These are phyloP conservation scores for Muscicapa striata DNA, from an alignment of 2,797 vertebrate genomes.

Conservation along the genomic window DNA sequence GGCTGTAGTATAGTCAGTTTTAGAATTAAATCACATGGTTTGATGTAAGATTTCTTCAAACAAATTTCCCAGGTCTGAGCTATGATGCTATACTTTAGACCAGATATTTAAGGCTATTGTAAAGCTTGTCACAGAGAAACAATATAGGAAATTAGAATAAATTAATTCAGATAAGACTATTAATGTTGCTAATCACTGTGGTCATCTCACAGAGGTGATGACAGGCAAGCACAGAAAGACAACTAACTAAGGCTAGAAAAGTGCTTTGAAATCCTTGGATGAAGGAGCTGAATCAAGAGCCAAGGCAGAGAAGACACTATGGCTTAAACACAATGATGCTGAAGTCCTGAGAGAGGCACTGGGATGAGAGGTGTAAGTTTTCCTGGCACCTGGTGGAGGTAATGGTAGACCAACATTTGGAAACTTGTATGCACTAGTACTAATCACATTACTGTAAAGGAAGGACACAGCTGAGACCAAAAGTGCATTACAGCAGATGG, in stretches of 20 bases:
- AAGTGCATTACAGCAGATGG: constrained; percentile 68
- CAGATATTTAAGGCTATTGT: background rate
- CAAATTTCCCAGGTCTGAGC: background rate
- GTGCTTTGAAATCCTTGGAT: background rate
- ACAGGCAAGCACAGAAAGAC: background rate
- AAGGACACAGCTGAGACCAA: constrained; percentile 67
- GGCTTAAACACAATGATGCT: background rate
- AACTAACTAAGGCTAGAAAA: background rate
- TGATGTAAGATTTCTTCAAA: background rate
- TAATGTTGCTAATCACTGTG: background rate
- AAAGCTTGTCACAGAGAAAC: background rate
- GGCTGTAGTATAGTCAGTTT: background rate
- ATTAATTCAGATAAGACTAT: background rate
- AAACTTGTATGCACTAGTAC: constrained; percentile 48
- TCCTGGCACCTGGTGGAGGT: constrained; percentile 38
- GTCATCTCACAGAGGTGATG: background rate
- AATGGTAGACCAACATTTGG: constrained; percentile 55
- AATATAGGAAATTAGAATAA: background rate
- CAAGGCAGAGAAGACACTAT: background rate
- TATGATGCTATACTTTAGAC: background rate
- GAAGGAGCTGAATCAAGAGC: background rate
- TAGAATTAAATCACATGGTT: background rate
- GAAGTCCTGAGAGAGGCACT: background rate
- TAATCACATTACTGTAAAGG: constrained; percentile 63
- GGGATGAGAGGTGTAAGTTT: background rate